These are phyloP conservation scores for Corapipo altera DNA, from an alignment of 2,113 vertebrate genomes.

Conservation along the genomic window DNA sequence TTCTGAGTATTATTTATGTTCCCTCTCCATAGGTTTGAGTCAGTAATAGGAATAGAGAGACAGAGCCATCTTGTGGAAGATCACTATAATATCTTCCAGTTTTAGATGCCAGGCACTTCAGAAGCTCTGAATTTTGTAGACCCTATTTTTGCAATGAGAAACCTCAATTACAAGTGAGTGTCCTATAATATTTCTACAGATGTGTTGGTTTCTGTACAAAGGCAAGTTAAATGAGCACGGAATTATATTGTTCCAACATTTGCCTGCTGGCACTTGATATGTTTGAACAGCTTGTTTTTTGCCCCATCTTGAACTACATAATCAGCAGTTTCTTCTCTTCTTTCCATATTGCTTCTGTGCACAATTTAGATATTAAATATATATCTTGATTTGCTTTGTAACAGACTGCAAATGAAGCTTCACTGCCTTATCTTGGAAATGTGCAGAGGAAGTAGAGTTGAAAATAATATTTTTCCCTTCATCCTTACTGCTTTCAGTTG, in stretches of 20 bases:
- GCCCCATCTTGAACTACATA: conserved; percentile 8
- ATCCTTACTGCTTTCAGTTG: conserved; percentile 70
- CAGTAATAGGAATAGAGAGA: not conserved
- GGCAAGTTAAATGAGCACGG: not conserved
- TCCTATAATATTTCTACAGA: conserved; percentile 13
- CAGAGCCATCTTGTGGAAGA: conserved; percentile 57
- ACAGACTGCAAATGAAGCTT: conserved; percentile 76
- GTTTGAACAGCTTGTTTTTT: conserved; percentile 30
- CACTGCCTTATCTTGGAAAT: conserved; percentile 67
- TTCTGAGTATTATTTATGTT: conserved; percentile 28
- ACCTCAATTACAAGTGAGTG: not conserved
- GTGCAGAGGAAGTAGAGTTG: conserved; percentile 59
- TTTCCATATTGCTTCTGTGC: conserved; percentile 58
- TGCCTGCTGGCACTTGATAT: conserved; percentile 46
- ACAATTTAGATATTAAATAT: conserved; percentile 67
- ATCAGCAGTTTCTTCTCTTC: conserved; percentile 59
- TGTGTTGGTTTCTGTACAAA: not conserved
- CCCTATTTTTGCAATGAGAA: not conserved
- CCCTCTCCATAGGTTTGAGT: not conserved
- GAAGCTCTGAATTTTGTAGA: not conserved
- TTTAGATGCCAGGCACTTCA: not conserved
- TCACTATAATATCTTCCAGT: not conserved
- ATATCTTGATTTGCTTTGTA: conserved; percentile 73
- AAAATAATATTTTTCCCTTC: conserved; percentile 71
- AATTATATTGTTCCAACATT: conserved; percentile 47